These are phyloP conservation scores for Rachycentron canadum DNA, from an alignment of 2,797 vertebrate species.

Conservation along the genomic window DNA sequence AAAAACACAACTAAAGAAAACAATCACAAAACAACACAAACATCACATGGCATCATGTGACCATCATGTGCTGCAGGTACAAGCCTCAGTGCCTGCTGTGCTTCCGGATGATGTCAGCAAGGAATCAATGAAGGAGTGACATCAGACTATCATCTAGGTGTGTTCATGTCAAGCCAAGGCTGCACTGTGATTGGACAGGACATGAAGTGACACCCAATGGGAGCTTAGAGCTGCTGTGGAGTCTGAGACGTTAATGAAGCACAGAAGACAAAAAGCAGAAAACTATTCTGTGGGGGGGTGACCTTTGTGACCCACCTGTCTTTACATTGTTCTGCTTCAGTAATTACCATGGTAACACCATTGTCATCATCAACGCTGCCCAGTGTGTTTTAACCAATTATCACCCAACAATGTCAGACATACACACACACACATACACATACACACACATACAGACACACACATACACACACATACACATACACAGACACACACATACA, in stretches of 20 bases:
- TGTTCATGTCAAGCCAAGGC: background rate
- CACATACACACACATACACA: too few relatives aligned
- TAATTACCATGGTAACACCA: slow-evolving; percentile 66
- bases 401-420: slow-evolving; percentile 14
- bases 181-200: background rate
- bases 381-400: slow-evolving; percentile 46
- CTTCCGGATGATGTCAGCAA: too few relatives aligned
- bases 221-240: background rate
- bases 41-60: too few relatives aligned
- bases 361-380: slow-evolving; percentile 41
- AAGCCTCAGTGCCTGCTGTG: too few relatives aligned
- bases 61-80: too few relatives aligned
- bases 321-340: slow-evolving; percentile 58
- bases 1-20: too few relatives aligned
- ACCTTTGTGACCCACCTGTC: slow-evolving; percentile 56
- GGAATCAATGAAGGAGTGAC: background rate
- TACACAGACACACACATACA: too few relatives aligned
- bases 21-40: too few relatives aligned
- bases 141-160: too few relatives aligned
- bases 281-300: background rate
- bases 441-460: too few relatives aligned
- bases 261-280: background rate
- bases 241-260: background rate
- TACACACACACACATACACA: background rate
- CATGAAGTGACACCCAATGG: background rate